A percentile compares a stretch with the other conserved stretches of the same genome.
phyloP scores from a whole-genome alignment of 2,113 vertebrate genomes.

The Pandion haliaetus region DNA sequence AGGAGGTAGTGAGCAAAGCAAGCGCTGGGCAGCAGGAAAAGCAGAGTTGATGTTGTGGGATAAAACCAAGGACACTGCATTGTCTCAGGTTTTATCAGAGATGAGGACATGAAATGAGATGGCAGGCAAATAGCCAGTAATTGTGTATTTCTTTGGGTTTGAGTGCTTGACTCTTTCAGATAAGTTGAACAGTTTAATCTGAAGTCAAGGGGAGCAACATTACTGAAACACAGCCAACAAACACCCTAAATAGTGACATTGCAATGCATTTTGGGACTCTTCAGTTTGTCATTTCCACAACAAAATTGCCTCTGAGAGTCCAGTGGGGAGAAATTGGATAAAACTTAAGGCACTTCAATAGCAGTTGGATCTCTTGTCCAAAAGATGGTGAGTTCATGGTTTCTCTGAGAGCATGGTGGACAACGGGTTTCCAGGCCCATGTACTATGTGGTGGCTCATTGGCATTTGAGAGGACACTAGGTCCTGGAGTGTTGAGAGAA shows the following conservation, averaged over 20 bases:
- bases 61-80: background rate
- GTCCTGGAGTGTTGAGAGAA: background rate
- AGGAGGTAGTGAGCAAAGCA: background rate
- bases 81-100: background rate
- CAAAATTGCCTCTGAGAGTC: background rate
- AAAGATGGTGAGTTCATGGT: background rate
- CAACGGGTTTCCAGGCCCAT: background rate
- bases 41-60: background rate
- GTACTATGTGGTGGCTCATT: rapidly evolving
- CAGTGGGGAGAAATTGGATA: background rate
- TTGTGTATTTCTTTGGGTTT: background rate
- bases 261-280: background rate
- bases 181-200: background rate
- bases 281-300: background rate
- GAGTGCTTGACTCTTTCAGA: background rate
- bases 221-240: background rate
- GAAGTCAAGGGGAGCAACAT: background rate
- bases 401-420: background rate
- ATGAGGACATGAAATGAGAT: background rate
- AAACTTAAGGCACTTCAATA: background rate
- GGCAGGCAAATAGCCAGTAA: background rate
- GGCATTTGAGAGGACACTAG: background rate
- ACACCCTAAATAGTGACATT: background rate
- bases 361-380: background rate
- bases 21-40: background rate